Conservation (phyloP, 2,888 invertebrate species). For the Cosmia trapezina region DNA sequence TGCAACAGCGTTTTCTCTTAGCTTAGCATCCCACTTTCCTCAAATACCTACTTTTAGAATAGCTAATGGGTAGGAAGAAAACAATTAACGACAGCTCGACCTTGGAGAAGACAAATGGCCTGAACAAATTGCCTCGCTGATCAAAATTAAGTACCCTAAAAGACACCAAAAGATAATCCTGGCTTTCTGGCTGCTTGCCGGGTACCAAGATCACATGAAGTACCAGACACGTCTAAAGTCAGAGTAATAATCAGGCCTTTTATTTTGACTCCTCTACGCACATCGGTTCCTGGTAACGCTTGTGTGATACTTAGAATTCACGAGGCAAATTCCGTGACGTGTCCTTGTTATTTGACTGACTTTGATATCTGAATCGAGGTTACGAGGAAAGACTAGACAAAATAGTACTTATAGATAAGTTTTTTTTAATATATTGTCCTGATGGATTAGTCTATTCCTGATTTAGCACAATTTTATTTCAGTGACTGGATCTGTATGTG, state of each 20-base stretch:
- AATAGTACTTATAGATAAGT: slow-evolving; percentile 1
- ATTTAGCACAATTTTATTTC: background rate
- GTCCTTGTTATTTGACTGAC: slow-evolving; percentile 35
- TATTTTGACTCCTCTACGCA: slow-evolving; percentile 8
- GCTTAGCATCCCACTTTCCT: slow-evolving; percentile 19
- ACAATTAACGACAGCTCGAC: slow-evolving; percentile 6
- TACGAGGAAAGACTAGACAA: slow-evolving; percentile 28
- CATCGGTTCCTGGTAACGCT: slow-evolving; percentile 13
- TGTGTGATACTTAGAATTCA: slow-evolving; percentile 31
- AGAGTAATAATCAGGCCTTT: background rate
- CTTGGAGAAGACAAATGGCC: slow-evolving; percentile 19
- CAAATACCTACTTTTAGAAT: slow-evolving; percentile 1
- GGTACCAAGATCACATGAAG: slow-evolving; percentile 12
- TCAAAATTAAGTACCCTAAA: slow-evolving; percentile 8
- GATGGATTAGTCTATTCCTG: background rate
- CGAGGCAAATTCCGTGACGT: slow-evolving; percentile 17
- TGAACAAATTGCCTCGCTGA: slow-evolving; percentile 13
- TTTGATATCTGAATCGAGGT: slow-evolving; percentile 38
- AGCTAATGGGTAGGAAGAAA: slow-evolving; percentile 2
- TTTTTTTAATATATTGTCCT: slow-evolving; percentile 12
- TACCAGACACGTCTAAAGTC: background rate
- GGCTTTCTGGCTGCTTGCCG: slow-evolving; percentile 2
- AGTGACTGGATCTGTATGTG: too few species aligned
- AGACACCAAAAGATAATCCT: background rate
- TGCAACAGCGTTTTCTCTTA: slow-evolving; percentile 27